Evolutionary conservation across 2,888 invertebrate species (phyloP).

Genomic region (Pasiphila rectangulata): DNA sequence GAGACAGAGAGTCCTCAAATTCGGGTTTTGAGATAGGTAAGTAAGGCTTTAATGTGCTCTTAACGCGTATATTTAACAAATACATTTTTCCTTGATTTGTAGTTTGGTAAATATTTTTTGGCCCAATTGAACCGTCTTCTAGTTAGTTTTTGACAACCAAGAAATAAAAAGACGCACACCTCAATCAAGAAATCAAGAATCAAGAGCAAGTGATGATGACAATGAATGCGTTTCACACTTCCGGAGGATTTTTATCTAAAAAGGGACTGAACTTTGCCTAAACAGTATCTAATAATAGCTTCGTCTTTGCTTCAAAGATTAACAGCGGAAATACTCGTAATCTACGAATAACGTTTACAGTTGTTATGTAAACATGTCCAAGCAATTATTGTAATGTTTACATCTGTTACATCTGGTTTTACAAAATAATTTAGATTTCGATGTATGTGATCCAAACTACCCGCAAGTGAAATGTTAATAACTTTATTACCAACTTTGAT

Average conservation of each 20-base stretch:
- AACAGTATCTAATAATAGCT: conserved; percentile 13
- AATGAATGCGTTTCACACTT: too few relatives aligned
- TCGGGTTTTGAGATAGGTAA: too few relatives aligned
- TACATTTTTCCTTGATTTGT: too few relatives aligned
- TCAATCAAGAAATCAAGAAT: too few relatives aligned
- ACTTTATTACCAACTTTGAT: background rate
- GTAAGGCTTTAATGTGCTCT: too few relatives aligned
- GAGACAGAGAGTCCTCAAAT: too few relatives aligned
- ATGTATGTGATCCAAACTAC: background rate
- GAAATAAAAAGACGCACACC: too few relatives aligned
- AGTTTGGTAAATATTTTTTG: too few relatives aligned
- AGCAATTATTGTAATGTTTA: conserved; percentile 29
- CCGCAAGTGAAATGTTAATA: background rate
- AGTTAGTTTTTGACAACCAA: too few relatives aligned
- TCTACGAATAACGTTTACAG: conserved; percentile 16
- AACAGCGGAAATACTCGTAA: conserved; percentile 25
- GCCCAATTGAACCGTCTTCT: too few relatives aligned
- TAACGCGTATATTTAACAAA: too few relatives aligned
- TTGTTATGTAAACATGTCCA: conserved; percentile 29
- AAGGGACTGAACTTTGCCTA: background rate
- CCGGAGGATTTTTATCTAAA: background rate
- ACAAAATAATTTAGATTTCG: conserved; percentile 16
- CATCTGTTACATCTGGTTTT: conserved; percentile 26
- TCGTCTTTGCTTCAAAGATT: conserved; percentile 11
- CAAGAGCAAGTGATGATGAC: too few relatives aligned